Evolutionary conservation across 2,888 invertebrate species (phyloP).

Genomic region (Tortrix viridana): DNA sequence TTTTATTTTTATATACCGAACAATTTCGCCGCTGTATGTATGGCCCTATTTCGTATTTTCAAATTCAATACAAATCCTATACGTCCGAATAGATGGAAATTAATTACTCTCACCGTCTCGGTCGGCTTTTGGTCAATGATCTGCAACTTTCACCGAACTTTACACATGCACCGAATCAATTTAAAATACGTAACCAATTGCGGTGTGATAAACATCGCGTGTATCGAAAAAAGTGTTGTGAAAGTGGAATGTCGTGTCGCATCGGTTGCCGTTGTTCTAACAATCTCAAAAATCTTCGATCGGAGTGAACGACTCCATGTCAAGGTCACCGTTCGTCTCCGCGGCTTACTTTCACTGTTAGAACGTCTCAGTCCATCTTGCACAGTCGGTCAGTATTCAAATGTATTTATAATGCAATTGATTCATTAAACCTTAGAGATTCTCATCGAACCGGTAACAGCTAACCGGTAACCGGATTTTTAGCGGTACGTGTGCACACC

Average conservation of each 20-base stretch:
- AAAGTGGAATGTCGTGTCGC: constrained; percentile 38
- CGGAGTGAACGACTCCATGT: constrained; percentile 51
- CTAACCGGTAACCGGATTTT: constrained; percentile 55
- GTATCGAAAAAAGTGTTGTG: constrained; percentile 15
- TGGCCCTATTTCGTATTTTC: no score
- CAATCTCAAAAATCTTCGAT: constrained; percentile 53
- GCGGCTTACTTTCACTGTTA: constrained; percentile 38
- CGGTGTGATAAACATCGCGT: constrained; percentile 11
- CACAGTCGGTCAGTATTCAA: constrained; percentile 8
- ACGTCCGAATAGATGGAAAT: constrained; percentile 20
- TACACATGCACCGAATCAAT: constrained; percentile 30
- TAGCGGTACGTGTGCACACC: constrained; percentile 54
- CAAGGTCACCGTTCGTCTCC: constrained; percentile 59
- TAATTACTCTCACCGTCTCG: constrained; percentile 31
- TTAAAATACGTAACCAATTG: constrained; percentile 22
- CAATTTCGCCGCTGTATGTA: no score
- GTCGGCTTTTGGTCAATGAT: constrained; percentile 35
- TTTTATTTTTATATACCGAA: neutral
- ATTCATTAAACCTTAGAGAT: constrained; percentile 51
- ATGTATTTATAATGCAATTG: constrained; percentile 42
- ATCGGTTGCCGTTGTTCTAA: constrained; percentile 47
- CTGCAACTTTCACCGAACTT: constrained; percentile 35
- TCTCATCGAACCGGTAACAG: constrained; percentile 33
- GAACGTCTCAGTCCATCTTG: neutral
- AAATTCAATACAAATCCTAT: constrained; percentile 2